Evolutionary conservation across 2,113 vertebrate species (phyloP).

Genomic region (Catharus fuscescens): DNA sequence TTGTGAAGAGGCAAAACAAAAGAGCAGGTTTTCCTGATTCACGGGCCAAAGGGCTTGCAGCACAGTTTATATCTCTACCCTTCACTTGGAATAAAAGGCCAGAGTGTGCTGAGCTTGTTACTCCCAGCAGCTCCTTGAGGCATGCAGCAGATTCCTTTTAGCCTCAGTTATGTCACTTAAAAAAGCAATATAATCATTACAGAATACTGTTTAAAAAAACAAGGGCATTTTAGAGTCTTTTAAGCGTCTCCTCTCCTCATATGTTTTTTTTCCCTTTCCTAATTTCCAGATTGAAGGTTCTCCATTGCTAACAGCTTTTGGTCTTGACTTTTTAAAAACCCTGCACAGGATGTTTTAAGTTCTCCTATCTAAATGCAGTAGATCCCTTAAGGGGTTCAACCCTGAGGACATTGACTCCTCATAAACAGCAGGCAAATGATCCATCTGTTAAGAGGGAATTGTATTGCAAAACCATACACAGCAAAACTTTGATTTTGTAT

Average conservation of each 20-base stretch:
- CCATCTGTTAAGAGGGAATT: background rate
- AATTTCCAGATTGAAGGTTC: background rate
- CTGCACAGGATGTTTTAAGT: background rate
- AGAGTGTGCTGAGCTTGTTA: background rate
- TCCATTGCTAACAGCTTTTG: background rate
- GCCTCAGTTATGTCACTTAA: background rate
- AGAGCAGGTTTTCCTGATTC: background rate
- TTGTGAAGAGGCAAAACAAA: background rate
- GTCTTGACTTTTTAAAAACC: background rate
- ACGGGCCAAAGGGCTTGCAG: background rate
- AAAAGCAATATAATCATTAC: background rate
- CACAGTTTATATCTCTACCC: background rate
- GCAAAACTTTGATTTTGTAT: background rate
- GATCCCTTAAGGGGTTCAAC: background rate
- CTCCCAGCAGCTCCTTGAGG: background rate
- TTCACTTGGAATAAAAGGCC: background rate
- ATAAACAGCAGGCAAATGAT: background rate
- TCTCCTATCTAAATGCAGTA: background rate
- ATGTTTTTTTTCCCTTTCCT: background rate
- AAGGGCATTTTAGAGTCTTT: background rate
- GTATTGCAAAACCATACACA: background rate
- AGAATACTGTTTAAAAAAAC: background rate
- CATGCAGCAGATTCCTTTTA: background rate
- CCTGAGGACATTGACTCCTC: background rate
- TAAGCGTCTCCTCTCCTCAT: background rate